phyloP scores from a whole-genome alignment of 2,888 invertebrate species.

The Epirrita christyi region DNA sequence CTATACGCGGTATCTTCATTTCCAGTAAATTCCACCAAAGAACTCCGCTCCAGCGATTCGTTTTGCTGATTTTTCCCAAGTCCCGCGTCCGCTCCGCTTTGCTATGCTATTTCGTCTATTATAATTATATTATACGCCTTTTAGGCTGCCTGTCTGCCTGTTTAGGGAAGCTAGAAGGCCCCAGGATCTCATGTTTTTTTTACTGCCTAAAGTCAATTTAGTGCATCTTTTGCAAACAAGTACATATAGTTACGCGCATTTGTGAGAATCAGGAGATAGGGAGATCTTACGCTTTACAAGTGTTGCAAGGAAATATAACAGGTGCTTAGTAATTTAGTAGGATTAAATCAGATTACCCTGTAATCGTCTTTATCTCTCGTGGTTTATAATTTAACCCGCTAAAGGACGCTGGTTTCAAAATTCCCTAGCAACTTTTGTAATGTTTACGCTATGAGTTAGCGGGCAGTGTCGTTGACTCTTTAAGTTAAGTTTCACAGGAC shows the following conservation, averaged over 20 bases:
- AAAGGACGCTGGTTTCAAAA: conserved; percentile 49
- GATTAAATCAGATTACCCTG: conserved; percentile 48
- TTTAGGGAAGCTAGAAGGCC: too few species aligned
- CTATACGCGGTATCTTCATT: too few species aligned
- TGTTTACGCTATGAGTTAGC: conserved; percentile 53
- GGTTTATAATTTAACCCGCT: conserved; percentile 33
- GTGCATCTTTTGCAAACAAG: too few species aligned
- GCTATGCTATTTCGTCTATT: too few species aligned
- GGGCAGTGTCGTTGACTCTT: conserved; percentile 52
- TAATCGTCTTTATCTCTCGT: conserved; percentile 52
- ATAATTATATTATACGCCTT: too few species aligned
- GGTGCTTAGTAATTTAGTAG: conserved; percentile 28
- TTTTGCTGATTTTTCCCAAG: too few species aligned
- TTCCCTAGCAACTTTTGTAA: conserved; percentile 33
- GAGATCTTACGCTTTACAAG: not conserved
- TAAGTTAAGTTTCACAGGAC: conserved; percentile 47
- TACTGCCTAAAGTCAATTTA: too few species aligned
- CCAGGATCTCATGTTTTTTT: too few species aligned
- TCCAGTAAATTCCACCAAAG: too few species aligned
- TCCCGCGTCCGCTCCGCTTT: too few species aligned
- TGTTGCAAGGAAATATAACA: conserved; percentile 12
- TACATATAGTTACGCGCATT: not conserved
- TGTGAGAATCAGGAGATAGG: not conserved
- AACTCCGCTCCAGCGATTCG: too few species aligned
- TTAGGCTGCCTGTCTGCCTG: too few species aligned